These are phyloP conservation scores for Petromus typicus DNA, from an alignment of 2,113 vertebrate genomes.

Conservation along the genomic window DNA sequence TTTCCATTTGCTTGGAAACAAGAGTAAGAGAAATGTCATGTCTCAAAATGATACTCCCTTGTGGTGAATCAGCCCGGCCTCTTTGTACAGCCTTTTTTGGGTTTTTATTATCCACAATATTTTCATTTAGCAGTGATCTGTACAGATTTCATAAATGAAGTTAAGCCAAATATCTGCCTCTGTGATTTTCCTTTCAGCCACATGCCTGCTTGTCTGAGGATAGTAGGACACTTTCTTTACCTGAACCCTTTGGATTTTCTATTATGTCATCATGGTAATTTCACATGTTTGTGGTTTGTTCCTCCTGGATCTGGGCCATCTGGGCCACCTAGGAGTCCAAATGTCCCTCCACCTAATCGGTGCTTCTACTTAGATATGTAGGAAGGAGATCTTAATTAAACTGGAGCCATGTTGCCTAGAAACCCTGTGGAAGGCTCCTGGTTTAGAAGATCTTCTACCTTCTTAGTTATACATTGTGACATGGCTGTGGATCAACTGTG, in stretches of 20 bases:
- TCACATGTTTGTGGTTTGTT: neutral
- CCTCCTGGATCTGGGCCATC: neutral
- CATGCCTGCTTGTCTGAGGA: neutral
- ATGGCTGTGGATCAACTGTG: neutral
- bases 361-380: neutral
- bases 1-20: slow-evolving; percentile 53
- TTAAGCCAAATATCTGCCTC: neutral
- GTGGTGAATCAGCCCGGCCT: neutral
- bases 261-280: neutral
- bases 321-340: neutral
- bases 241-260: neutral
- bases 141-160: neutral
- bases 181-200: neutral
- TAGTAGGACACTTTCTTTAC: neutral
- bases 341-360: neutral
- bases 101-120: neutral
- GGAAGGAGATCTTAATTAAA: neutral
- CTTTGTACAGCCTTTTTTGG: neutral
- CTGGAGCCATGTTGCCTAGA: neutral
- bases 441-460: neutral
- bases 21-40: slow-evolving; percentile 45
- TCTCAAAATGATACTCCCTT: neutral
- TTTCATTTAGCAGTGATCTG: neutral
- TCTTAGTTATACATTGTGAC: neutral
- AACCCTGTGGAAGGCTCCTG: neutral